phyloP scores from a whole-genome alignment of 1,140 invertebrate genomes.

The Pygmarrhopalites habei region DNA sequence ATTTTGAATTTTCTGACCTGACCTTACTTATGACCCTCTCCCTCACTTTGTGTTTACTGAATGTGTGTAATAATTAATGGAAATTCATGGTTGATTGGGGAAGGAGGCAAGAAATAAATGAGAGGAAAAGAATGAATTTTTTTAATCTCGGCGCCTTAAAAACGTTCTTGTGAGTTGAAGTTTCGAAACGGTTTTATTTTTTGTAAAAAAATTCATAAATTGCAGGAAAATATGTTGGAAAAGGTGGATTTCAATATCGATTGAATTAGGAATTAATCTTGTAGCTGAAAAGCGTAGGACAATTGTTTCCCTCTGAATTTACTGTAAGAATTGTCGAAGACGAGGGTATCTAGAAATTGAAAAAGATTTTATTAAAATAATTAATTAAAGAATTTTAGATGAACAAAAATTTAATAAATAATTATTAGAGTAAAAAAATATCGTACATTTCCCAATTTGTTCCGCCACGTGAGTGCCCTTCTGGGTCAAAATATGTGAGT shows the following conservation, averaged over 20 bases:
- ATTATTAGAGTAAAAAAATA: neutral
- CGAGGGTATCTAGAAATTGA: conserved; percentile 3
- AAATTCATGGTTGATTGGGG: too few relatives aligned
- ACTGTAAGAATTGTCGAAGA: conserved; percentile 5
- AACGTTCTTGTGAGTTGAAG: too few relatives aligned
- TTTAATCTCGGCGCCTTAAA: too few relatives aligned
- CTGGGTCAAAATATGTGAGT: neutral
- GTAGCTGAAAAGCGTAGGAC: neutral
- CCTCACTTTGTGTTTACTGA: too few relatives aligned
- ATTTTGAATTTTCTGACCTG: too few relatives aligned
- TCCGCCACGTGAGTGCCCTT: neutral
- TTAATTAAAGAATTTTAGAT: neutral
- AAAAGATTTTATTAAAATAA: neutral
- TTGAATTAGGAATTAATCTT: neutral
- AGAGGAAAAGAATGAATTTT: too few relatives aligned
- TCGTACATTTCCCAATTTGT: neutral
- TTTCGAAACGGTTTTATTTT: too few relatives aligned
- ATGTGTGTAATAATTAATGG: too few relatives aligned
- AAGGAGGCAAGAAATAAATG: too few relatives aligned
- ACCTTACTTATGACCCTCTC: too few relatives aligned
- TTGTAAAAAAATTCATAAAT: neutral
- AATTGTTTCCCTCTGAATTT: neutral
- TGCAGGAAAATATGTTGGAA: neutral
- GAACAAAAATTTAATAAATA: neutral
- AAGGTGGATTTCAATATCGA: neutral